These are phyloP conservation scores for Drosophila ironensis DNA, from an alignment of 1,140 invertebrate genomes.

Conservation along the genomic window DNA sequence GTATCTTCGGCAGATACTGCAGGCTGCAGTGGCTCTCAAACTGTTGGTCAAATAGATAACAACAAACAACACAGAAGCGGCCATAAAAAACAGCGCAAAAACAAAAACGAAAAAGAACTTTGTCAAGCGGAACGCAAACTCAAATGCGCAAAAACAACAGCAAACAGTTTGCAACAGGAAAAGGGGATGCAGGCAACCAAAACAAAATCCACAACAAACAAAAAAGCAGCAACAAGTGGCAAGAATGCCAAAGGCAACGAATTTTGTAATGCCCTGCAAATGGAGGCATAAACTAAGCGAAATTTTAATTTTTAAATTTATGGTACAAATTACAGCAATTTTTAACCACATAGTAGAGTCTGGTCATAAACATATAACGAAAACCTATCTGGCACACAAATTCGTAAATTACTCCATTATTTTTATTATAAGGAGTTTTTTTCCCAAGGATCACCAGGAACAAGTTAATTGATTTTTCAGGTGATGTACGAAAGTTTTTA, in stretches of 20 bases:
- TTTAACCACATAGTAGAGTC: too few relatives aligned
- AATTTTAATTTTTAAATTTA: too few relatives aligned
- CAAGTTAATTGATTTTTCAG: too few relatives aligned
- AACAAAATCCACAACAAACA: not conserved
- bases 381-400: too few relatives aligned
- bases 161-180: conserved; percentile 21
- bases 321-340: too few relatives aligned
- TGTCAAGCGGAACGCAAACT: conserved; percentile 64
- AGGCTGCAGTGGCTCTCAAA: conserved; percentile 24
- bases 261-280: not conserved
- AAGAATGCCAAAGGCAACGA: not conserved
- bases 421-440: too few relatives aligned
- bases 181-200: conserved; percentile 23
- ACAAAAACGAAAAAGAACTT: conserved; percentile 42
- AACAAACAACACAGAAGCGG: conserved; percentile 1
- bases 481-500: too few relatives aligned
- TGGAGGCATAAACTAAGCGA: not conserved
- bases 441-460: too few relatives aligned
- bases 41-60: conserved; percentile 16
- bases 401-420: too few relatives aligned
- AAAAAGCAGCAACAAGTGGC: conserved; percentile 19
- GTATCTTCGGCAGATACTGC: too few relatives aligned
- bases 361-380: too few relatives aligned
- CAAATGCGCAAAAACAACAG: conserved; percentile 48
- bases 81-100: not conserved